Percentiles rank a stretch among this genome's conserved stretches.
Conservation (phyloP, 92 coral and sea anemone species). For the Heteractis magnifica region DNA sequence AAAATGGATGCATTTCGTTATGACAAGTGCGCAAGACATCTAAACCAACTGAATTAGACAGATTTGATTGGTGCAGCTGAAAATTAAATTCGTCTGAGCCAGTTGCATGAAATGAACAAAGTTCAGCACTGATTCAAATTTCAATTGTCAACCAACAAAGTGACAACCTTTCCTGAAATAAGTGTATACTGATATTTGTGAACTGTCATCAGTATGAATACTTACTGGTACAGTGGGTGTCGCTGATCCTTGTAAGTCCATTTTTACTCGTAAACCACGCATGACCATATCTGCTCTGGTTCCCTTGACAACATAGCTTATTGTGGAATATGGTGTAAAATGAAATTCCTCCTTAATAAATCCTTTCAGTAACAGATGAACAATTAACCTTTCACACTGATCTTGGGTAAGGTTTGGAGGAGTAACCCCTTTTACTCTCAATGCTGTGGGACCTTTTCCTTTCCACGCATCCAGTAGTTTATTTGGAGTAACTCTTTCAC, state of each 20-base stretch:
- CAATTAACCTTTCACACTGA: conserved; percentile 83
- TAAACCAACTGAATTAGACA: too few species aligned
- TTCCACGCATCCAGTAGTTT: conserved; percentile 94
- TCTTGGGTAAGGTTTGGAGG: conserved; percentile 67
- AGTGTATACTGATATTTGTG: too few species aligned
- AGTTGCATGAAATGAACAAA: too few species aligned
- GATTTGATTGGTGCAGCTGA: too few species aligned
- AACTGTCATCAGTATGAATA: not conserved
- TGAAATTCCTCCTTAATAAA: conserved; percentile 93
- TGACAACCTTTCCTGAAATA: too few species aligned
- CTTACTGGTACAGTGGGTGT: not conserved
- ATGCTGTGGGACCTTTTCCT: conserved; percentile 70
- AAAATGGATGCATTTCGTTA: too few species aligned
- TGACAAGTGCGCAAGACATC: too few species aligned
- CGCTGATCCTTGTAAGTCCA: conserved; percentile 37
- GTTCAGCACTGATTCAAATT: too few species aligned
- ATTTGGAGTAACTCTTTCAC: conserved; percentile 84
- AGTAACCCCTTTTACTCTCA: conserved; percentile 66
- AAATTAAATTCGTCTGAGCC: too few species aligned
- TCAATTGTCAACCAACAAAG: too few species aligned
- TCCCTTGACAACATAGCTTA: conserved; percentile 87
- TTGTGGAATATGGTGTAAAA: conserved; percentile 91
- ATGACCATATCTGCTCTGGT: conserved; percentile 61
- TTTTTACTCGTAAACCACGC: conserved; percentile 51
- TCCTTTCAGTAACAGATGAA: conserved; percentile 72